phyloP scores from a whole-genome alignment of 2,797 vertebrate species.

The Anableps anableps region DNA sequence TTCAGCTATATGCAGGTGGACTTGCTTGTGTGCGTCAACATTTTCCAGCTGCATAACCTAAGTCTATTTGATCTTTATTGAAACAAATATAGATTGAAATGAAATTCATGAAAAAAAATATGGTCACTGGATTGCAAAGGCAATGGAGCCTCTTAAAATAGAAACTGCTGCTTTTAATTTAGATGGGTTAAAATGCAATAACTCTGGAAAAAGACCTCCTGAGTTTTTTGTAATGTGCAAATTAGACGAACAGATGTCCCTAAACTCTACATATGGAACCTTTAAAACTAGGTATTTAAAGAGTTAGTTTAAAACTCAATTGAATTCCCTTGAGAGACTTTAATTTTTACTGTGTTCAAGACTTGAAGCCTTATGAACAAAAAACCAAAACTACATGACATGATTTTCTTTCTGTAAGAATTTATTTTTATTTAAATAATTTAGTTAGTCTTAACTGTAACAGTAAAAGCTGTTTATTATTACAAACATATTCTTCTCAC shows the following conservation, averaged over 20 bases:
- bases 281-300: not conserved
- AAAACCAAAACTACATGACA: not conserved
- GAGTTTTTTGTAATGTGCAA: not conserved
- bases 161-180: not conserved
- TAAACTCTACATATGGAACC: not conserved
- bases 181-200: not conserved
- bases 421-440: not conserved
- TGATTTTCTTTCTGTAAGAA: not conserved
- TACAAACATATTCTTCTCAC: not conserved
- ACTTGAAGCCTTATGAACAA: not conserved
- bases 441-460: not conserved
- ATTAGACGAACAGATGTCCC: not conserved
- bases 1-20: too few relatives aligned
- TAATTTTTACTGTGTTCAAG: not conserved
- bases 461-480: not conserved
- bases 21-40: not conserved
- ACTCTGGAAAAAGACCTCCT: not conserved
- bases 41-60: not conserved
- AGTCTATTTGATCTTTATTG: not conserved
- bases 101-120: too few relatives aligned
- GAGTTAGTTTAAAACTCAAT: not conserved
- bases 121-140: not conserved
- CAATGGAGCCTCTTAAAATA: not conserved
- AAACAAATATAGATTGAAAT: not conserved
- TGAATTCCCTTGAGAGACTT: not conserved